Evolutionary conservation across 2,113 vertebrate genomes (phyloP), one percentile per base, ranked within the genome.

Genomic region (Entomyzon cyanotis): DNA sequence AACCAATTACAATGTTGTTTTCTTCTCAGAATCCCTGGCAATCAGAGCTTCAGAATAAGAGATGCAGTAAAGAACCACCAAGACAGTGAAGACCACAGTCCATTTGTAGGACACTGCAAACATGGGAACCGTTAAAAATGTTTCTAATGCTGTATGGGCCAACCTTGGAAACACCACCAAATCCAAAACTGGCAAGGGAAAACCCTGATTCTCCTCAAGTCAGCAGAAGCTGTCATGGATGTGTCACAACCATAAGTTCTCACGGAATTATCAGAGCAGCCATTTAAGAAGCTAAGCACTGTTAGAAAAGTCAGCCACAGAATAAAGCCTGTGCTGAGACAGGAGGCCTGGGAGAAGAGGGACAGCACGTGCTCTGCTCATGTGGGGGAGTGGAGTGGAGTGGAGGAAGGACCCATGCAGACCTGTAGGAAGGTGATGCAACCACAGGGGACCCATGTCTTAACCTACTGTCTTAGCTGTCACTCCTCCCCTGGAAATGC

Each of bases 351-450:
- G 22, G 24, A 75, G 42, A 58, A 91, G 44, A 69, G 39, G 46
- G 25, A 41, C 22, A 64, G 44, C 30, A 47, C 0, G 0, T 6
- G 35, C 0, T 0, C 3, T 21, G 53, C 18, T 59, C 12, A 6
- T 0, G 3, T 3, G 2, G 24, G n/a, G n/a, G n/a, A n/a, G n/a
- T n/a, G 69, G 52, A 50, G 68, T 15, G 35, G 27, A n/a, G 19
- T 5, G 20, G 31, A 42, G 28, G 22, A 75, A 58, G 20, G 31
- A 65, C 30, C 25, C 13, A 44, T 0, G 0, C 27, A 50, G 37
- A 64, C 49, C 77, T 0, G 1, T 0, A 33, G 78, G 37, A 88
- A 69, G 46, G 37, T 1, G 3, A 18, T 39, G 24, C 53, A 63
- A 28, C 53, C 69, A 47, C 37, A n/a, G 3, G 3, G 50, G 46